Evolutionary conservation across 2,888 invertebrate species (phyloP).

Genomic region (Netelia fuscicornis): DNA sequence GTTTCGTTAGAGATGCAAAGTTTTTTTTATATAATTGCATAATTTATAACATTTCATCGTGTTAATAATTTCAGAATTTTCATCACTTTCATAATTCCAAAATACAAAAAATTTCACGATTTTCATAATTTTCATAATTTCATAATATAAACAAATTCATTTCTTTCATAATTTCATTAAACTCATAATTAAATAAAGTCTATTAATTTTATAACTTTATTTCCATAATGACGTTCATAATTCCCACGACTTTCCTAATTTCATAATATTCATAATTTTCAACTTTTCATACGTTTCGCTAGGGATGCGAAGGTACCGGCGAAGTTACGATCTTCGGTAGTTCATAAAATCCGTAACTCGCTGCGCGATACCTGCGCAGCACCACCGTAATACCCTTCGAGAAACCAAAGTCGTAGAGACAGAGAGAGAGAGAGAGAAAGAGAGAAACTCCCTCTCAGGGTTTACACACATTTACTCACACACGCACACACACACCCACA

Average conservation of each 20-base stretch:
- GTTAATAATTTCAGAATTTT: neutral
- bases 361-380: too few species aligned
- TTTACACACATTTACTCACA: neutral
- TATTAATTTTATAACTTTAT: neutral
- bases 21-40: neutral
- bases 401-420: neutral
- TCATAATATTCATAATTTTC: slow-evolving; percentile 6
- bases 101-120: neutral
- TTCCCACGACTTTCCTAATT: neutral
- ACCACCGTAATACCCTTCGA: neutral
- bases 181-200: neutral
- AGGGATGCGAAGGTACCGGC: too few species aligned
- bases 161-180: neutral
- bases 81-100: neutral
- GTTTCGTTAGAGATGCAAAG: too few species aligned
- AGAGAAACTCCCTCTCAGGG: neutral
- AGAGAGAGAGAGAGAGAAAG: neutral
- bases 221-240: neutral
- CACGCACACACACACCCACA: neutral
- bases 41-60: neutral
- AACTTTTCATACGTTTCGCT: neutral
- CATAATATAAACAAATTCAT: neutral
- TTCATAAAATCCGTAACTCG: too few species aligned
- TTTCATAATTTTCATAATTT: neutral
- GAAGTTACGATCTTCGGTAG: too few species aligned